phyloP scores from a whole-genome alignment of 2,113 vertebrate species.

The Microcebus murinus region DNA sequence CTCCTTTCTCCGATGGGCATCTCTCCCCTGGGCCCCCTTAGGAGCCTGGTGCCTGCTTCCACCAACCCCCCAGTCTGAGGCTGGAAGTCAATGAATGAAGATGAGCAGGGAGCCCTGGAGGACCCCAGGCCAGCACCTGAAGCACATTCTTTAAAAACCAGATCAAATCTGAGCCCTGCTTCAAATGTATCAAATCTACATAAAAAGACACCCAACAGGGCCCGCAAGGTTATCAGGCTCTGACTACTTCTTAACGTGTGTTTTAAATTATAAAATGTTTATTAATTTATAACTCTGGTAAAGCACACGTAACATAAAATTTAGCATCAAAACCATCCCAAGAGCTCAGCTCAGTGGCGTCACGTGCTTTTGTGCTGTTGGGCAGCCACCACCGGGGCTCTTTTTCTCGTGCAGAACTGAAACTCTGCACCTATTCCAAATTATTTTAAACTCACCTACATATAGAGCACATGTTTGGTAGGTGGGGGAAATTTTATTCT shows the following conservation, averaged over 20 bases:
- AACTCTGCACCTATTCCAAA: background rate
- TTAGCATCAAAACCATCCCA: too few relatives aligned
- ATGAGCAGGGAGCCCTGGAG: background rate
- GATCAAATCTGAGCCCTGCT: background rate
- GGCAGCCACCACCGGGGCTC: accelerated
- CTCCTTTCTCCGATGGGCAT: too few relatives aligned
- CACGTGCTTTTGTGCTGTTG: accelerated
- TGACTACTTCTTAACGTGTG: background rate
- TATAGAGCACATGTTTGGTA: background rate
- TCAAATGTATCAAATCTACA: too few relatives aligned
- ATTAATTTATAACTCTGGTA: background rate
- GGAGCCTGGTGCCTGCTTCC: too few relatives aligned
- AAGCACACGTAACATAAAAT: background rate
- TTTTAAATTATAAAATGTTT: background rate
- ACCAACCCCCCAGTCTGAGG: background rate
- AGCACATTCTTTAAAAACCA: background rate
- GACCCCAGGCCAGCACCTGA: background rate
- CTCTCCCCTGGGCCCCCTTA: too few relatives aligned
- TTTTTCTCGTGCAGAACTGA: background rate
- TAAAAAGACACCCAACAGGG: accelerated
- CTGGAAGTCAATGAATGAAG: background rate
- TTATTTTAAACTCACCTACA: accelerated
- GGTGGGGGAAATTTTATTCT: background rate
- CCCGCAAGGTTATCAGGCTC: accelerated
- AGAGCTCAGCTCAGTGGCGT: accelerated